These are phyloP conservation scores for Acronicta psi DNA, from an alignment of 2,888 invertebrate genomes.

Conservation along the genomic window DNA sequence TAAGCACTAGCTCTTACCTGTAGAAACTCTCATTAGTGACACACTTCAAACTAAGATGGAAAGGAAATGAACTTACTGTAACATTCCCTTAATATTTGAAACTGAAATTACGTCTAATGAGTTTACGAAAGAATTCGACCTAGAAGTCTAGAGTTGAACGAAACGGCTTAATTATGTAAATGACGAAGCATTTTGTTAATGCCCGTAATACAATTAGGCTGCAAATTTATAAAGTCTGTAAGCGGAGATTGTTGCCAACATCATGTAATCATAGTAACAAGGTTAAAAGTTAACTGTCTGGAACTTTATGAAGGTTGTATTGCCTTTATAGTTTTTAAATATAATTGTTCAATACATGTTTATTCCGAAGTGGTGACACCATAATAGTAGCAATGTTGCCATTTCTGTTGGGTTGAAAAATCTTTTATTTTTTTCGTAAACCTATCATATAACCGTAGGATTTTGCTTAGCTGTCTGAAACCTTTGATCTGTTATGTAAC, in stretches of 20 bases:
- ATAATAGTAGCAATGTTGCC: too few relatives aligned
- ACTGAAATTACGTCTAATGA: conserved; percentile 4
- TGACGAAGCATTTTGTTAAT: conserved; percentile 31
- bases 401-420: too few relatives aligned
- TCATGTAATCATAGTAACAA: neutral
- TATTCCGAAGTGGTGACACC: too few relatives aligned
- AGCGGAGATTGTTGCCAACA: neutral
- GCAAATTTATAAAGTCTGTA: conserved; percentile 9
- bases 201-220: conserved; percentile 17
- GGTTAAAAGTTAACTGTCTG: neutral
- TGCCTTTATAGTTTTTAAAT: neutral
- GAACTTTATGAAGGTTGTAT: neutral
- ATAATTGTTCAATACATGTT: too few relatives aligned
- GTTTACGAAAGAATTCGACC: neutral
- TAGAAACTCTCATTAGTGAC: too few relatives aligned
- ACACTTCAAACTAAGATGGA: too few relatives aligned
- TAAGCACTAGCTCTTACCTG: too few relatives aligned
- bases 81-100: neutral
- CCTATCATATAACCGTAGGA: too few relatives aligned
- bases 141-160: conserved; percentile 20
- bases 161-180: conserved; percentile 31
- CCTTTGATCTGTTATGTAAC: too few relatives aligned
- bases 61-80: too few relatives aligned
- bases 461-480: too few relatives aligned
- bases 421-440: too few relatives aligned